Percentiles rank a stretch among this genome's conserved stretches.
Conservation (phyloP, 2,113 vertebrate species). For the Hoplias malabaricus region DNA sequence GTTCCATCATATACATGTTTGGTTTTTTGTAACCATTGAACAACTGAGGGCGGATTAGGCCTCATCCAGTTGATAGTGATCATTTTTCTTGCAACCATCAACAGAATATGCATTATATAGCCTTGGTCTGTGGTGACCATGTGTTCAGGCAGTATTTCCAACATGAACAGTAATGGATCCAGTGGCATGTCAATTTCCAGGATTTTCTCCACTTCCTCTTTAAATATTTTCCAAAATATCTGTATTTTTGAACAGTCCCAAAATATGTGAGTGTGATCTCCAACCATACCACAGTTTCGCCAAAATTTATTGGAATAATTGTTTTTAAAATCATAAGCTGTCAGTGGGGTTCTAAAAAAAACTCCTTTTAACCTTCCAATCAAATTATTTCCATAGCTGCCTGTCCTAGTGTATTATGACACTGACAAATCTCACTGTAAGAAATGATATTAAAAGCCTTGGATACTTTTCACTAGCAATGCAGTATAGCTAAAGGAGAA, state of each 20-base stretch:
- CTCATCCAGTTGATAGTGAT: slow-evolving; percentile 5
- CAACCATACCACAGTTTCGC: too few species aligned
- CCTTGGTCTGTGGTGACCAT: not conserved
- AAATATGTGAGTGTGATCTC: not conserved
- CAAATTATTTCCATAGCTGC: too few species aligned
- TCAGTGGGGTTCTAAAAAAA: too few species aligned
- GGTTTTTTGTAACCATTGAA: not conserved
- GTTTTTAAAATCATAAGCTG: too few species aligned
- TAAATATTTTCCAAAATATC: not conserved
- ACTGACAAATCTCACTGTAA: too few species aligned
- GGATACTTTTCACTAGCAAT: too few species aligned
- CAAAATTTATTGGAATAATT: too few species aligned
- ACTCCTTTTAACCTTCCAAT: too few species aligned
- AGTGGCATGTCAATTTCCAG: not conserved
- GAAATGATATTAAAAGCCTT: too few species aligned
- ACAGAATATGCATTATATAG: not conserved
- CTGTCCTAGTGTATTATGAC: too few species aligned
- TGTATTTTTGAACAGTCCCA: not conserved
- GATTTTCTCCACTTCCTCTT: not conserved
- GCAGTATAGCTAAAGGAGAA: too few species aligned
- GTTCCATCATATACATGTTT: not conserved
- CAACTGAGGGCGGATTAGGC: not conserved
- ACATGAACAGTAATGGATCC: not conserved
- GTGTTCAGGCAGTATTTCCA: not conserved
- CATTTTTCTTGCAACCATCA: slow-evolving; percentile 1